Conservation (phyloP, 1,140 invertebrate species). For the Camponotus vicinus region DNA sequence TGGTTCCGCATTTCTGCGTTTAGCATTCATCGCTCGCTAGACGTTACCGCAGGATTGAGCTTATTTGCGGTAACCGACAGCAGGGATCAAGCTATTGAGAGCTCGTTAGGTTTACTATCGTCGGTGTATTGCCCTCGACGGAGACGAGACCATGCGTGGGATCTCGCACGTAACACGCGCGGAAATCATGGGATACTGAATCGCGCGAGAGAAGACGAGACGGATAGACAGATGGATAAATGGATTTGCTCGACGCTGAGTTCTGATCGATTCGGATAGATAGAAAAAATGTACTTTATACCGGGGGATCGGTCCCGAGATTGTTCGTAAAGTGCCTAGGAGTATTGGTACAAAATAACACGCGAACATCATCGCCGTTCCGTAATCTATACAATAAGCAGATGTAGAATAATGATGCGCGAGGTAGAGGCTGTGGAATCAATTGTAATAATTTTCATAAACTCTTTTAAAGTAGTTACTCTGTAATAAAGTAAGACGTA, state of each 20-base stretch:
- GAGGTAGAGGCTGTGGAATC: background rate
- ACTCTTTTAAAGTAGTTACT: background rate
- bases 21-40: conserved; percentile 55
- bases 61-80: conserved; percentile 58
- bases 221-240: conserved; percentile 28
- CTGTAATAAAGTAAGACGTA: background rate
- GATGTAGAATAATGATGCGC: background rate
- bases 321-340: conserved; percentile 7
- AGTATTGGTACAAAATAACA: conserved; percentile 6
- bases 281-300: conserved; percentile 18
- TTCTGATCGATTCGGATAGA: conserved; percentile 28
- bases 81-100: conserved; percentile 54
- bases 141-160: conserved; percentile 48
- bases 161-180: conserved; percentile 54
- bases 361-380: background rate
- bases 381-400: background rate
- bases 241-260: conserved; percentile 12
- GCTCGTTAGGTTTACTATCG: conserved; percentile 47
- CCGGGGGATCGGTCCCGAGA: conserved; percentile 13
- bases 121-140: conserved; percentile 47
- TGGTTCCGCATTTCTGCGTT: conserved; percentile 58
- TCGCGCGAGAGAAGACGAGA: conserved; percentile 34
- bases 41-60: conserved; percentile 52
- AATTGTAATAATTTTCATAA: background rate
- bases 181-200: conserved; percentile 46